Conservation (phyloP, 2,113 vertebrate species). For the Aramus guarauna region DNA sequence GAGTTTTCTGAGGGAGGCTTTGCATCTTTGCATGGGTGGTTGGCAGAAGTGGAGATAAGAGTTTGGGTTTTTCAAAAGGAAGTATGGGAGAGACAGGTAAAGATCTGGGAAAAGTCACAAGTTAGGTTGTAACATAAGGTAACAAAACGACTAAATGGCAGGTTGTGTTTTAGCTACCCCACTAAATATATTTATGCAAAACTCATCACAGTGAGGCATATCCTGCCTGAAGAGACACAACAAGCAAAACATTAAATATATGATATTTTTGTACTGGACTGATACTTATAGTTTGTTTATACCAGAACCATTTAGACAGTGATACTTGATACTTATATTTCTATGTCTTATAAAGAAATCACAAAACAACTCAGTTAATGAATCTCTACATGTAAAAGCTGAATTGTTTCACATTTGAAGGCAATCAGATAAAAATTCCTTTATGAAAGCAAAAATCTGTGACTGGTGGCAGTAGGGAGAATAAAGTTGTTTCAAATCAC, state of each 20-base stretch:
- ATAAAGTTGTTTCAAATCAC: background rate
- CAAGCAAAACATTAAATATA: accelerated
- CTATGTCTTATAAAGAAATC: background rate
- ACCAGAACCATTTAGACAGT: background rate
- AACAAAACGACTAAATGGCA: background rate
- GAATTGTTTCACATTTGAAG: background rate
- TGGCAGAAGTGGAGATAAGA: background rate
- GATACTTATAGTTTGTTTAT: background rate
- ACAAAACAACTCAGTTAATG: background rate
- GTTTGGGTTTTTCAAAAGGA: background rate
- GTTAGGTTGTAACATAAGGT: background rate
- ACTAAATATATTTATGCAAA: background rate
- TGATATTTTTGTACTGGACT: background rate
- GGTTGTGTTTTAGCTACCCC: background rate
- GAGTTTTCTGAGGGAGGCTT: background rate
- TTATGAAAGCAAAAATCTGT: background rate
- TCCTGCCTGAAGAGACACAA: background rate
- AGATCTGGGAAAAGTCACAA: background rate
- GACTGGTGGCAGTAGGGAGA: background rate
- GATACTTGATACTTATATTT: background rate
- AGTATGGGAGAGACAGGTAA: background rate
- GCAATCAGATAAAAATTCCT: background rate
- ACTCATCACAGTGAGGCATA: background rate
- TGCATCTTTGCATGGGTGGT: background rate
- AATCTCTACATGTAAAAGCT: background rate